Conservation (phyloP, 2,113 vertebrate species). For the Podarcis muralis region DNA sequence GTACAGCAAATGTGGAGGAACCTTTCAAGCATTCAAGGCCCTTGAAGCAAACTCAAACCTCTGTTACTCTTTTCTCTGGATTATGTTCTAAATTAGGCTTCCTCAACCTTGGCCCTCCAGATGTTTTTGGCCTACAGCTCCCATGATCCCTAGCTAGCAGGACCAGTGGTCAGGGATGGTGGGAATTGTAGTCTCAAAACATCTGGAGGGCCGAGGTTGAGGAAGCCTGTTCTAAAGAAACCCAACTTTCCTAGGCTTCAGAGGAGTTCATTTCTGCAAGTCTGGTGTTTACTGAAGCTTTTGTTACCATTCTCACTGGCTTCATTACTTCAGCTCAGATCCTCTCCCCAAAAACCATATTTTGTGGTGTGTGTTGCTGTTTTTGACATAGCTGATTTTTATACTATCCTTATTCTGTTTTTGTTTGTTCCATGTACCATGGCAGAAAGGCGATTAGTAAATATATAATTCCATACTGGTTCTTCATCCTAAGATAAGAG, state of each 20-base stretch:
- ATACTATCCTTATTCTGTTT: too few relatives aligned
- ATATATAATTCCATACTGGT: neutral
- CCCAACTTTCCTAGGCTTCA: neutral
- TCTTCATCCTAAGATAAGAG: neutral
- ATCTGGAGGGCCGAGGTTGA: too few relatives aligned
- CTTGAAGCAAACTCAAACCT: neutral
- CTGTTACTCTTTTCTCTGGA: neutral
- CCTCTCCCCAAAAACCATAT: neutral
- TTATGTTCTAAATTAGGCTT: neutral
- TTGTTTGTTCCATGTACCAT: neutral
- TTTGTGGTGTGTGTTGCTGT: neutral
- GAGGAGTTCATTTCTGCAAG: neutral
- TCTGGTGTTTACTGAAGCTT: neutral
- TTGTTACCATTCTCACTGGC: neutral
- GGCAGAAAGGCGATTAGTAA: neutral
- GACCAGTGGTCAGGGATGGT: too few relatives aligned
- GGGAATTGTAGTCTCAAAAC: too few relatives aligned
- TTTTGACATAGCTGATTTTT: neutral
- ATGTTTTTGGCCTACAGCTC: too few relatives aligned
- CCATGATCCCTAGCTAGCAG: too few relatives aligned
- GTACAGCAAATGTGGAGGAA: neutral
- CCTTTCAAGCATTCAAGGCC: neutral
- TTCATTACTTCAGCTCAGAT: neutral
- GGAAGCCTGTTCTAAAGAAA: neutral
- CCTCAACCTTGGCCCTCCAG: too few relatives aligned